phyloP scores from a whole-genome alignment of 1,140 invertebrate genomes.

The Heliothis subflexa region DNA sequence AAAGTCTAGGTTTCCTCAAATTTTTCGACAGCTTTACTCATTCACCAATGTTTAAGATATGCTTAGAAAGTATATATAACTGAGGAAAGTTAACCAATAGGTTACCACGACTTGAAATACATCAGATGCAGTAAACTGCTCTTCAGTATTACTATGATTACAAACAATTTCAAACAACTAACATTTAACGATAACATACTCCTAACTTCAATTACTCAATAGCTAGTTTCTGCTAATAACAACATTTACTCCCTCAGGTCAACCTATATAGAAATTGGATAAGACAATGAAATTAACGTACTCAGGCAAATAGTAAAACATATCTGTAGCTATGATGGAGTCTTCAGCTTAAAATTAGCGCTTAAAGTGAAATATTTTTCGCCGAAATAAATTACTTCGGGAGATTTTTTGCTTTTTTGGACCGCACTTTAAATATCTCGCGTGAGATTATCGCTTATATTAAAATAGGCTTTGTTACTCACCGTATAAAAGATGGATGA shows the following conservation, averaged over 20 bases:
- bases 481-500: neutral
- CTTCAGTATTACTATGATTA: neutral
- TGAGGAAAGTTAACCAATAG: no score
- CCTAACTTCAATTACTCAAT: neutral
- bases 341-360: neutral
- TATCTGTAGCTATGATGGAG: conserved; percentile 10
- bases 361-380: conserved; percentile 23
- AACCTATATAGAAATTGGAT: conserved; percentile 26
- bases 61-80: no score
- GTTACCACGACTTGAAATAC: no score
- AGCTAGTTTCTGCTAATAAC: no score
- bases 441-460: no score
- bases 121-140: no score
- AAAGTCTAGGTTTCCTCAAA: no score
- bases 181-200: neutral
- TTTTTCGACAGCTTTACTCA: no score
- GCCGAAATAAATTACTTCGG: conserved; percentile 8
- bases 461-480: neutral
- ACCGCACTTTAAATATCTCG: neutral
- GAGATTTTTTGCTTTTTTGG: neutral
- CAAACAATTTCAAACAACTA: neutral
- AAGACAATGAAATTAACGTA: conserved; percentile 20
- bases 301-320: neutral
- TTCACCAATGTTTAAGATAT: no score
- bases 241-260: conserved; percentile 2